Conservation (phyloP, 2,113 vertebrate genomes). For the Daphoenositta chrysoptera region DNA sequence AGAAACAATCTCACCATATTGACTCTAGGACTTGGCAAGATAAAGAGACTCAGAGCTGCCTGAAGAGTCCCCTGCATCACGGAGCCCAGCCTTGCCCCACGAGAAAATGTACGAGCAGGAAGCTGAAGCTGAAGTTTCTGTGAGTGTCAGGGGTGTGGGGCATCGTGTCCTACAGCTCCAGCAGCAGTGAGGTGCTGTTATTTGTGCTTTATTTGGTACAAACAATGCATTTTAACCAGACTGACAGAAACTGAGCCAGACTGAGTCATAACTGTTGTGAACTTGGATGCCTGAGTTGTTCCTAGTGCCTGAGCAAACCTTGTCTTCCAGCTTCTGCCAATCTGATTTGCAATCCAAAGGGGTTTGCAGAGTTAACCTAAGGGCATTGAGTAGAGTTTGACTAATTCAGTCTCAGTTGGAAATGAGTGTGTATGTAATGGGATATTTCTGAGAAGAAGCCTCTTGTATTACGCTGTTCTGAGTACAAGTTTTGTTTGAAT, state of each 20-base stretch:
- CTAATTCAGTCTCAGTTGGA: background rate
- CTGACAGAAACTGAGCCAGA: background rate
- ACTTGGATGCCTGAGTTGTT: constrained; percentile 4
- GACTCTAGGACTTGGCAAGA: background rate
- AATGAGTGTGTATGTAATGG: background rate
- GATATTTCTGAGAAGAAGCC: constrained; percentile 39
- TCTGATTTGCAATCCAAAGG: background rate
- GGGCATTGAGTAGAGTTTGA: background rate
- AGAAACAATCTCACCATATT: background rate
- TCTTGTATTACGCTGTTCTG: background rate
- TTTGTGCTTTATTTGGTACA: background rate
- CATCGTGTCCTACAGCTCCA: background rate
- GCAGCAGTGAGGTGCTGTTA: background rate
- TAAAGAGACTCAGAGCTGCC: background rate
- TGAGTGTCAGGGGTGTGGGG: background rate
- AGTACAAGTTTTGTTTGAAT: background rate
- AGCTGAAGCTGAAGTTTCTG: background rate
- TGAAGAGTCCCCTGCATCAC: background rate
- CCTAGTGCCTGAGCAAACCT: background rate
- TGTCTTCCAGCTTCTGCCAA: background rate
- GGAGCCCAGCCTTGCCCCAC: background rate
- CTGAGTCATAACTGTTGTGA: background rate
- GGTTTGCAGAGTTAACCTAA: background rate
- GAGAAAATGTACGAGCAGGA: background rate
- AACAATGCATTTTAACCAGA: constrained; percentile 24